phyloP scores from a whole-genome alignment of 2,888 invertebrate genomes.

The Clepsis dumicolana region DNA sequence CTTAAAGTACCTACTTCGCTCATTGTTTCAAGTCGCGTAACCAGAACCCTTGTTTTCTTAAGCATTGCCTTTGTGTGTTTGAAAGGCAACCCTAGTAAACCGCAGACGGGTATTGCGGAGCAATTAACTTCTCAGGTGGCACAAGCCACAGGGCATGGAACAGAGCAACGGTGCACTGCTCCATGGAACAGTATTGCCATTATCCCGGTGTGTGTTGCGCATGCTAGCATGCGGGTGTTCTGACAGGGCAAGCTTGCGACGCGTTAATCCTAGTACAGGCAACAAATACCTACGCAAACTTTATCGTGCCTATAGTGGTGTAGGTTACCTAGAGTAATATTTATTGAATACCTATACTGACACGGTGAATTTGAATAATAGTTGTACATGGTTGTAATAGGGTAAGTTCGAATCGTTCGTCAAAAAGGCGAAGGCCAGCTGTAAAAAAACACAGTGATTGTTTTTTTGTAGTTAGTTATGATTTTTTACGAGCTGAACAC shows the following conservation, averaged over 20 bases:
- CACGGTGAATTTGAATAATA: no score
- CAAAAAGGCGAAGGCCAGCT: no score
- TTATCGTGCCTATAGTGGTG: not conserved
- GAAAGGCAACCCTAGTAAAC: conserved; percentile 57
- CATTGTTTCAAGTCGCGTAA: not conserved
- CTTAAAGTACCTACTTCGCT: no score
- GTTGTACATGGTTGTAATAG: no score
- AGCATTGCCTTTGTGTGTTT: not conserved
- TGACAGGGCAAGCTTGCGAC: conserved; percentile 3
- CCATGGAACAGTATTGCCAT: conserved; percentile 50
- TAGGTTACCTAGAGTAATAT: no score
- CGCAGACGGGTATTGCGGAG: conserved; percentile 64
- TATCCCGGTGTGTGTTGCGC: conserved; percentile 45
- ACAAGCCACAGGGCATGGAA: conserved; percentile 60
- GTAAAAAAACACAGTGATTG: no score
- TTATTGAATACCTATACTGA: no score
- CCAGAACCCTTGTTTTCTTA: conserved; percentile 9
- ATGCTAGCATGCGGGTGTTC: conserved; percentile 8
- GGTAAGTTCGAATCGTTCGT: no score
- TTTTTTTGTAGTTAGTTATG: no score
- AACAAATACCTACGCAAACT: not conserved
- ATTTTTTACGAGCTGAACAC: no score
- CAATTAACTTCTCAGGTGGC: conserved; percentile 75
- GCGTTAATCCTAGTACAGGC: not conserved
- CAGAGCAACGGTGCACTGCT: conserved; percentile 56